Evolutionary conservation across 1,140 invertebrate species (phyloP).

Genomic region (Heliconius congener): DNA sequence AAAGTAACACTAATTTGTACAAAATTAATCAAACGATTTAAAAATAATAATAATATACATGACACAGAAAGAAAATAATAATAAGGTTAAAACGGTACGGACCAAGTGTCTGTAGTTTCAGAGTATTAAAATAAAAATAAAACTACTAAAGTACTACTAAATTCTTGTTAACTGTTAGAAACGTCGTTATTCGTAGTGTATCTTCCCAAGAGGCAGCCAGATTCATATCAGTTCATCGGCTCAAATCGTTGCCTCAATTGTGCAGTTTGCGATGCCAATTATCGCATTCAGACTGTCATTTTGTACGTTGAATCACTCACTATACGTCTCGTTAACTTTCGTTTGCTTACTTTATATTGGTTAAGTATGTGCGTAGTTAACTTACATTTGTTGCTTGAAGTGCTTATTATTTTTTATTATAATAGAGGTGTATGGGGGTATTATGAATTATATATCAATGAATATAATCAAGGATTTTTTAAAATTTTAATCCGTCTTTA

Average conservation of each 20-base stretch:
- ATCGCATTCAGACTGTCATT: conserved; percentile 47
- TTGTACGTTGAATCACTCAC: conserved; percentile 53
- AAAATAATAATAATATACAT: too few species aligned
- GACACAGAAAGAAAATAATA: too few species aligned
- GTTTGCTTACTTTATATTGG: conserved; percentile 11
- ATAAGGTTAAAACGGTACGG: too few species aligned
- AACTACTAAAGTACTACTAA: not conserved
- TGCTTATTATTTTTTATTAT: not conserved
- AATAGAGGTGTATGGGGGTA: too few species aligned
- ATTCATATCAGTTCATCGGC: conserved; percentile 56
- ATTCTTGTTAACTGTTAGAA: not conserved
- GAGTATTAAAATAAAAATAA: not conserved
- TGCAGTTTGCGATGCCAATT: conserved; percentile 53
- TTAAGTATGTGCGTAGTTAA: not conserved
- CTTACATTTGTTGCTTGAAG: not conserved
- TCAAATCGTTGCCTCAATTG: conserved; percentile 53
- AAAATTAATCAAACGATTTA: too few species aligned
- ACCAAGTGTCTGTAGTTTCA: too few species aligned
- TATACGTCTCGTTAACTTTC: conserved; percentile 49
- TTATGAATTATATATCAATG: too few species aligned
- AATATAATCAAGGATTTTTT: too few species aligned
- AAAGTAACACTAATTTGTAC: too few species aligned
- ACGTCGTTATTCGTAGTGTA: not conserved
- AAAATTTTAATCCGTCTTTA: too few species aligned
- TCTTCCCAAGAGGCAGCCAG: not conserved